Conservation (phyloP, 2,888 invertebrate species). For the Toxonevra muliebris region DNA sequence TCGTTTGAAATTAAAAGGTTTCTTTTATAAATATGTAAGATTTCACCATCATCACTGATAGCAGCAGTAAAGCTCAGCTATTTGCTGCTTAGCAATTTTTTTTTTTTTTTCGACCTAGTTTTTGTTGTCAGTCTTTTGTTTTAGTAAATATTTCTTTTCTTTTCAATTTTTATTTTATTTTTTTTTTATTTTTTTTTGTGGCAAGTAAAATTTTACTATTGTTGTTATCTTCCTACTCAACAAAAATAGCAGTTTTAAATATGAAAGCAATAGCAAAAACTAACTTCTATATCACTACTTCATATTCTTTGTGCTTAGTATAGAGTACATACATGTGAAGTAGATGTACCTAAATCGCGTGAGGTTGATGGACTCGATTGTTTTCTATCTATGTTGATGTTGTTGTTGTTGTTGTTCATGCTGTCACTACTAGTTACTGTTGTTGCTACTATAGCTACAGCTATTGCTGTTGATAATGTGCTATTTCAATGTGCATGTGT, state of each 20-base stretch:
- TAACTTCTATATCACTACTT: not conserved
- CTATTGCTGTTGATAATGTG: too few relatives aligned
- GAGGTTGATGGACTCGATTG: conserved; percentile 32
- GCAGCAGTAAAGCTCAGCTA: not conserved
- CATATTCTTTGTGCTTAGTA: not conserved
- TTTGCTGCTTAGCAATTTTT: too few relatives aligned
- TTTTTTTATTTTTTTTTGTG: too few relatives aligned
- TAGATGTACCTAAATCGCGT: not conserved
- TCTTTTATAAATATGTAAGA: conserved; percentile 8
- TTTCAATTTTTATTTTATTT: too few relatives aligned
- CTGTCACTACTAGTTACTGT: too few relatives aligned
- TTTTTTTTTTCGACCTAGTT: conserved; percentile 34
- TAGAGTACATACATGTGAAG: not conserved
- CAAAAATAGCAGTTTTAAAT: conserved; percentile 6
- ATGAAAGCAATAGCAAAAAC: conserved; percentile 9
- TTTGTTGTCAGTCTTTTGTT: conserved; percentile 26
- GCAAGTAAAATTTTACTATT: not conserved
- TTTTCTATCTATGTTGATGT: conserved; percentile 5
- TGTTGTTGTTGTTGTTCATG: too few relatives aligned
- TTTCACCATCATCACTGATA: conserved; percentile 24
- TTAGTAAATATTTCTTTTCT: not conserved
- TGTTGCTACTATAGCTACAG: too few relatives aligned
- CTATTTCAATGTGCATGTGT: too few relatives aligned
- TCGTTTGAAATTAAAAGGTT: conserved; percentile 18
- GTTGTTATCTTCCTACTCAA: conserved; percentile 13